phyloP scores from a whole-genome alignment of 2,888 invertebrate species.

The Hymenopus coronatus region DNA sequence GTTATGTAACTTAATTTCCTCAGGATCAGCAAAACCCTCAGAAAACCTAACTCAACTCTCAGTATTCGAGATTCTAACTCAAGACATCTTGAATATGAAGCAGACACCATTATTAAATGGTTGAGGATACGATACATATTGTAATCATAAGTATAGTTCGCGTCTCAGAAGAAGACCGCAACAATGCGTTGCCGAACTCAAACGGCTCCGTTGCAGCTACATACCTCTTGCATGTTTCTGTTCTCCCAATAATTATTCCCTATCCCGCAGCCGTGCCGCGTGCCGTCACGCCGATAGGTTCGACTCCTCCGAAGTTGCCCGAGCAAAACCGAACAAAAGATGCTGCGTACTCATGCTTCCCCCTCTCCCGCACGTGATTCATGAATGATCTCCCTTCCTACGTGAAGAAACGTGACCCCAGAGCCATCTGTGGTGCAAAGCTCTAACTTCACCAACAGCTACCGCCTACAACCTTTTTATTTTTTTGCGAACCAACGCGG shows the following conservation, averaged over 20 bases:
- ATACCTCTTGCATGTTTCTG: not conserved
- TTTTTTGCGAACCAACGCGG: not conserved
- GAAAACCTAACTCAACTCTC: too few relatives aligned
- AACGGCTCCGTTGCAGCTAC: not conserved
- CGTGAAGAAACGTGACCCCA: not conserved
- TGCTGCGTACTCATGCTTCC: not conserved
- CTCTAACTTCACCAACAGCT: not conserved
- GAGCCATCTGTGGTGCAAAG: slow-evolving; percentile 11
- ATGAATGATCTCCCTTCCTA: not conserved
- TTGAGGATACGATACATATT: too few relatives aligned
- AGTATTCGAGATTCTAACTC: too few relatives aligned
- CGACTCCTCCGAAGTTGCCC: not conserved
- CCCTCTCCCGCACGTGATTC: not conserved
- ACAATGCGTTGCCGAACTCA: too few relatives aligned
- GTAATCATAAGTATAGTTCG: too few relatives aligned
- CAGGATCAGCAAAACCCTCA: too few relatives aligned
- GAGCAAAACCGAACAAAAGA: not conserved
- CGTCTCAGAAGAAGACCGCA: too few relatives aligned
- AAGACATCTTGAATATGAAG: too few relatives aligned
- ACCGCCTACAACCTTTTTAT: not conserved
- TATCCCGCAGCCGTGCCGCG: slow-evolving; percentile 17
- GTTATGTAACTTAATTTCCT: too few relatives aligned
- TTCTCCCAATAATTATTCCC: not conserved
- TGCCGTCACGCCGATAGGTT: not conserved
- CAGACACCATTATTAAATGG: too few relatives aligned